Percentiles rank a stretch among this genome's conserved stretches.
phyloP scores from a whole-genome alignment of 2,888 invertebrate species.

The Stenodera caucasica region DNA sequence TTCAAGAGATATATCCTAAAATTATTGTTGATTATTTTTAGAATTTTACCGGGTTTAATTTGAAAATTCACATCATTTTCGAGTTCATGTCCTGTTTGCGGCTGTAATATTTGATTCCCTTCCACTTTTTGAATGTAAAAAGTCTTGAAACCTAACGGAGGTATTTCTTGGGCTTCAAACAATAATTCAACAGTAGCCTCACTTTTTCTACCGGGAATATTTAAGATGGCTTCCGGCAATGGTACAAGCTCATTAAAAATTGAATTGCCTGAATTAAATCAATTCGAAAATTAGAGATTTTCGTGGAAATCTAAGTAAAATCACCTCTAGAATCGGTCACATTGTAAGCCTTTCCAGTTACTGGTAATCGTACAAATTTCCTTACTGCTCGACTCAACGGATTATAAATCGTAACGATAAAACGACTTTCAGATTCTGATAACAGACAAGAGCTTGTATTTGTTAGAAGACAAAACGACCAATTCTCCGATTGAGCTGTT shows the following conservation, averaged over 20 bases:
- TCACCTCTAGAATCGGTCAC: conserved; percentile 14
- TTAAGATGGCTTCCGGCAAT: conserved; percentile 57
- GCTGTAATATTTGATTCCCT: conserved; percentile 4
- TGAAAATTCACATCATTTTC: conserved; percentile 7
- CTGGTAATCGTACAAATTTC: conserved; percentile 50
- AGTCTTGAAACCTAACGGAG: conserved; percentile 68
- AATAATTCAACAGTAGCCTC: conserved; percentile 62
- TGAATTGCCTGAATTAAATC: conserved; percentile 53
- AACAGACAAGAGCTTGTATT: conserved; percentile 76
- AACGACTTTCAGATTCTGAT: conserved; percentile 63
- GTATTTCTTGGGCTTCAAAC: conserved; percentile 66
- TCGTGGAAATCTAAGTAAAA: background rate
- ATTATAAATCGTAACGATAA: conserved; percentile 78
- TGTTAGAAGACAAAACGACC: conserved; percentile 62
- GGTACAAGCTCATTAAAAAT: conserved; percentile 59
- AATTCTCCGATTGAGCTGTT: conserved; percentile 15
- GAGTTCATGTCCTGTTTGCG: conserved; percentile 14
- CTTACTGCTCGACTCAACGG: conserved; percentile 66
- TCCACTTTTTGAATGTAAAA: conserved; percentile 57
- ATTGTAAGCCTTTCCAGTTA: conserved; percentile 12
- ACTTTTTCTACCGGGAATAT: conserved; percentile 10
- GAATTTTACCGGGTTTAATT: conserved; percentile 26
- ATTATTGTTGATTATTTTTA: background rate
- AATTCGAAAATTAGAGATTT: background rate
- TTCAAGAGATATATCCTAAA: conserved; percentile 52